A percentile compares a stretch with the other conserved stretches of the same genome.
Evolutionary conservation across 2,797 vertebrate species (phyloP).

Genomic region (Silurus aristotelis): DNA sequence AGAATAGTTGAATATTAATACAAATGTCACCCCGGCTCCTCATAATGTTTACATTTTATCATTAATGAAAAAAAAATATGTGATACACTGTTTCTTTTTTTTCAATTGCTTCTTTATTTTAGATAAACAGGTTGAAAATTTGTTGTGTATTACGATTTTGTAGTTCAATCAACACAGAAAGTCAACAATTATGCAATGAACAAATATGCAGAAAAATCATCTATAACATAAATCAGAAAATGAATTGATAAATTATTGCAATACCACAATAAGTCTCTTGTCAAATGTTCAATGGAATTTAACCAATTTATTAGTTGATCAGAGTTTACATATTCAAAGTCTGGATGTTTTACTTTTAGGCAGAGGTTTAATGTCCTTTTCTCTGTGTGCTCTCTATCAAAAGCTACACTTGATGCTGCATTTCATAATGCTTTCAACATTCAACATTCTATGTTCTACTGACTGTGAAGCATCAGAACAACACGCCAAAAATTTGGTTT

Average conservation of each 20-base stretch:
- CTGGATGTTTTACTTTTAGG: not conserved
- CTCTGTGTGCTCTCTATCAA: not conserved
- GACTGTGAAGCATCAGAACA: no score
- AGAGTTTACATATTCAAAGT: not conserved
- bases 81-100: not conserved
- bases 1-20: not conserved
- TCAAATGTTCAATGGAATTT: not conserved
- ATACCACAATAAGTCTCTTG: no score
- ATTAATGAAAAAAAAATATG: not conserved
- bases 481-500: no score
- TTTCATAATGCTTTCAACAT: not conserved
- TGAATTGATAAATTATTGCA: no score
- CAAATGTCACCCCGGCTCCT: not conserved
- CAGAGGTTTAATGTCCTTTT: not conserved
- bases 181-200: not conserved
- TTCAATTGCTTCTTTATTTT: not conserved
- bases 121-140: not conserved
- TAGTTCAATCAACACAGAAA: not conserved
- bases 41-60: not conserved
- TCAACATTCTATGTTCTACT: no score
- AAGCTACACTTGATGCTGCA: not conserved
- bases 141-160: not conserved
- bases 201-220: not conserved
- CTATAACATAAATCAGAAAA: not conserved
- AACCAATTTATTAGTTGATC: not conserved